Conservation (phyloP, 2,113 vertebrate species). For the Phalacrocorax brasilianus region DNA sequence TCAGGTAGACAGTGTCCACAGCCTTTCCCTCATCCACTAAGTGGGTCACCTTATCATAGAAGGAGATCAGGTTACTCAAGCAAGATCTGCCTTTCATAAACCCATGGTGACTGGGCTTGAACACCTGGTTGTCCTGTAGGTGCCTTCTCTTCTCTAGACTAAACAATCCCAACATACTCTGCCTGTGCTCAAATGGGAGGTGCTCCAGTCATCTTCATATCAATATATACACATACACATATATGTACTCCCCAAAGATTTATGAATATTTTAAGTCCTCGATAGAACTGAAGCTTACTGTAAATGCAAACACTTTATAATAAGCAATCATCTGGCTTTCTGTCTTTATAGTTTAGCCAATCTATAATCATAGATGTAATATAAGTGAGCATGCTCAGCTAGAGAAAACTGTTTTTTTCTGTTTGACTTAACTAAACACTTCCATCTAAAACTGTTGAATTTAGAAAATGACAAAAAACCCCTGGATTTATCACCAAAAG, state of each 20-base stretch:
- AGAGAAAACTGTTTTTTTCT: not conserved
- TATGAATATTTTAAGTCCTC: not conserved
- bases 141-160: not conserved
- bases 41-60: no score
- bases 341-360: not conserved
- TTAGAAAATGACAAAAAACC: not conserved
- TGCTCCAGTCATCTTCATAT: not conserved
- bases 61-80: no score
- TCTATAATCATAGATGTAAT: not conserved
- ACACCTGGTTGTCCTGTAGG: no score
- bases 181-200: fast-evolving
- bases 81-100: no score
- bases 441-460: not conserved
- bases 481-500: not conserved
- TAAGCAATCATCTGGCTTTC: not conserved
- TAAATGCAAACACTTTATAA: not conserved
- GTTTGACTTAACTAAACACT: not conserved
- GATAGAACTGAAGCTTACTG: not conserved
- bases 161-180: fast-evolving
- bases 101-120: no score
- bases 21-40: no score
- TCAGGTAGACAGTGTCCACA: no score
- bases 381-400: fast-evolving
- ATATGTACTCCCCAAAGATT: not conserved
- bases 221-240: fast-evolving